Percentiles rank a stretch among this genome's conserved stretches.
phyloP scores from a whole-genome alignment of 35 echinoderm and acorn worm genomes.

The Patiria miniata region DNA sequence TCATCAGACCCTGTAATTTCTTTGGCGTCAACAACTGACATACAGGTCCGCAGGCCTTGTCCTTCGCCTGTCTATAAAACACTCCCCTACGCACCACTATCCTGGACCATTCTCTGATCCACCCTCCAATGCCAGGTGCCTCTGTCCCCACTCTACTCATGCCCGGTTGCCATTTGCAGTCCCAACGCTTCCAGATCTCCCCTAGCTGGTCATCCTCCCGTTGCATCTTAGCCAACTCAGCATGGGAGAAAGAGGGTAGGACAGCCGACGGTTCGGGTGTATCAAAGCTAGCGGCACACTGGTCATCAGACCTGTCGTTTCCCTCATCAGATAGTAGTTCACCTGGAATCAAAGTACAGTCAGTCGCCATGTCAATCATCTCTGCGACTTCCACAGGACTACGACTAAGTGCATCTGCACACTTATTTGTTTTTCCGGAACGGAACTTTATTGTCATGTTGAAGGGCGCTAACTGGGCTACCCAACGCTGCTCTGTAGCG shows the following conservation, averaged over 20 bases:
- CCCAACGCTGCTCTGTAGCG: no score
- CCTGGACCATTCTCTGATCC: background rate
- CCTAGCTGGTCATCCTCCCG: conserved; percentile 10
- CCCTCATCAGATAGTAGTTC: no score
- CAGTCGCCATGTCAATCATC: no score
- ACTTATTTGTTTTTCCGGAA: no score
- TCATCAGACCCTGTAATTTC: background rate
- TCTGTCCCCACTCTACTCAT: background rate
- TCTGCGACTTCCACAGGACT: no score
- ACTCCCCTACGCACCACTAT: background rate
- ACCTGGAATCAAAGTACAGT: no score
- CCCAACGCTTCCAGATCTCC: conserved; percentile 34
- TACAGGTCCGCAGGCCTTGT: background rate
- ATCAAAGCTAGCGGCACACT: no score
- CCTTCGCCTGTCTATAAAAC: background rate
- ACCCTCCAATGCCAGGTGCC: background rate
- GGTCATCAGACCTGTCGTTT: no score
- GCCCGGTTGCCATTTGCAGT: conserved; percentile 22
- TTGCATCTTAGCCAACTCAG: conserved; percentile 33
- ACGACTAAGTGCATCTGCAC: no score
- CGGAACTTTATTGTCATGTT: no score
- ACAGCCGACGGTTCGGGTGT: background rate
- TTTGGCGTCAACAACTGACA: conserved; percentile 54
- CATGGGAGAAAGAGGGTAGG: background rate
- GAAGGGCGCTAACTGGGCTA: no score